Percentiles rank a stretch among this genome's conserved stretches.
These are phyloP conservation scores for Thalassophryne amazonica DNA, from an alignment of 2,797 vertebrate genomes.

Conservation along the genomic window DNA sequence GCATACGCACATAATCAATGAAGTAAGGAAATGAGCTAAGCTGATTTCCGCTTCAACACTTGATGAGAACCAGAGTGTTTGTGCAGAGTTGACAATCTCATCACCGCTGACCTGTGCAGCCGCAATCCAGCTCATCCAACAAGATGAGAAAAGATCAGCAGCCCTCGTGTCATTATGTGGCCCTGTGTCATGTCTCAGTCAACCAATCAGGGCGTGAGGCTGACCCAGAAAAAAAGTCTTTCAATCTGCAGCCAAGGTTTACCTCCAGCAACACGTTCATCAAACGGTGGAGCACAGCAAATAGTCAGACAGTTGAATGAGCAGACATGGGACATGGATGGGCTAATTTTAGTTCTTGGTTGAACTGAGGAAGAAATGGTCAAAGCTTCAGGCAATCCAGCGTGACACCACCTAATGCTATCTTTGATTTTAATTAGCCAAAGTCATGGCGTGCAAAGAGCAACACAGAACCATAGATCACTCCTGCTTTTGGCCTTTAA, in stretches of 20 bases:
- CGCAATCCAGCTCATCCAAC: background rate
- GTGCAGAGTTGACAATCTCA: constrained; percentile 22
- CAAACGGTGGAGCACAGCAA: background rate
- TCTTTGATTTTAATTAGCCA: constrained; percentile 19
- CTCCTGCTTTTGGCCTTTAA: background rate
- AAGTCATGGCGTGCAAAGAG: constrained; percentile 15
- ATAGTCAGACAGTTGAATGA: background rate
- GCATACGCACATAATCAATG: constrained; percentile 11
- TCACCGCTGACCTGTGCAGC: constrained; percentile 25
- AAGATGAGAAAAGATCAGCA: constrained; percentile 14
- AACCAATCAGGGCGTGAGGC: background rate
- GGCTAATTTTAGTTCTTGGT: background rate
- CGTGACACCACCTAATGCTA: background rate
- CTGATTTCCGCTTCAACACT: constrained; percentile 29
- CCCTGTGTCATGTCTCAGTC: constrained; percentile 9
- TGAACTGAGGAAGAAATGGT: constrained; percentile 4
- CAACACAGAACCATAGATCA: constrained; percentile 1
- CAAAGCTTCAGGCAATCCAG: background rate
- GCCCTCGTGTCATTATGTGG: background rate
- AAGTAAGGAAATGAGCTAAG: constrained; percentile 44
- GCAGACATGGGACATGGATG: constrained; percentile 3
- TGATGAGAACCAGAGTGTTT: constrained; percentile 36
- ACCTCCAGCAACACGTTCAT: constrained; percentile 3
- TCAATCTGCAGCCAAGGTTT: background rate
- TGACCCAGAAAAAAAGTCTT: constrained; percentile 36